Evolutionary conservation across 2,888 invertebrate species (phyloP).

Genomic region (Lithosia quadra): DNA sequence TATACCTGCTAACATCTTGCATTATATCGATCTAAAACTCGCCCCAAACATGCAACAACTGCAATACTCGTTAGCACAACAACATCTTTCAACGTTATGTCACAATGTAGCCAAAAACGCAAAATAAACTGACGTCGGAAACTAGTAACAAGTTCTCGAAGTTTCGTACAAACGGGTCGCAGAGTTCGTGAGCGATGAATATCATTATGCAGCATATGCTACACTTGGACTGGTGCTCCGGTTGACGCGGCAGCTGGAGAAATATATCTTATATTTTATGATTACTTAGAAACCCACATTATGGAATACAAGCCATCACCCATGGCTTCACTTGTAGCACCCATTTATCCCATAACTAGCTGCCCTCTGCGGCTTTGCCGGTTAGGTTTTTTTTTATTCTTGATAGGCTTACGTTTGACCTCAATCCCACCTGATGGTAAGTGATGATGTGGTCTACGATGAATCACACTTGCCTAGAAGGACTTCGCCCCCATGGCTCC

Average conservation of each 20-base stretch:
- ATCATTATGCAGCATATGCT: conserved; percentile 31
- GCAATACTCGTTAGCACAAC: neutral
- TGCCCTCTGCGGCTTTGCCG: too few relatives aligned
- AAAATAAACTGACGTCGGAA: neutral
- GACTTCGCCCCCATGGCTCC: too few relatives aligned
- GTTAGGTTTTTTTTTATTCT: too few relatives aligned
- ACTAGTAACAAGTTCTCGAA: conserved; percentile 8
- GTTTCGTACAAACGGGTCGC: conserved; percentile 35
- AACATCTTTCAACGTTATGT: neutral
- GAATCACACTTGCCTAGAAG: too few relatives aligned
- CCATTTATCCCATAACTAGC: too few relatives aligned
- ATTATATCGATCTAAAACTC: neutral
- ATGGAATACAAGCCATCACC: neutral
- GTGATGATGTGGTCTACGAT: too few relatives aligned
- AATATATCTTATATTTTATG: neutral
- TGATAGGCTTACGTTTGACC: too few relatives aligned
- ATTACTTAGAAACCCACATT: neutral
- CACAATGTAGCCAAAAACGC: conserved; percentile 3
- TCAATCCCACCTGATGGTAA: too few relatives aligned
- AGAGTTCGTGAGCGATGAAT: conserved; percentile 32
- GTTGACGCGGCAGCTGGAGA: neutral
- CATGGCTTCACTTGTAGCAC: neutral
- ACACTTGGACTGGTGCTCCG: neutral
- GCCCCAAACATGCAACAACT: neutral
- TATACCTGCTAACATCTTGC: too few relatives aligned